Evolutionary conservation across 2,797 vertebrate genomes (phyloP).

Genomic region (Threskiornis aethiopicus): DNA sequence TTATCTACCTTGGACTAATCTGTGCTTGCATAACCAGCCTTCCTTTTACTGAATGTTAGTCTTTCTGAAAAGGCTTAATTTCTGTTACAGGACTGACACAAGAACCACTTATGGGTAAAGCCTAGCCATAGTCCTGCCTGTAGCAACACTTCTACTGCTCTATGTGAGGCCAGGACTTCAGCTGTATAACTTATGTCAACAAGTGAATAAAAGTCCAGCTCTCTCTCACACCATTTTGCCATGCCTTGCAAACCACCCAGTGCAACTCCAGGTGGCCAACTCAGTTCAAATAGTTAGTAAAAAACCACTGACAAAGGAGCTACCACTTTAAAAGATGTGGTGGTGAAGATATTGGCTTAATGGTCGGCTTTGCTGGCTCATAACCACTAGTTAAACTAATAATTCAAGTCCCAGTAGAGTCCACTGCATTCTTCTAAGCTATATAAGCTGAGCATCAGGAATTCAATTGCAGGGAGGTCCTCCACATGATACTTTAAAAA

Average conservation of each 20-base stretch:
- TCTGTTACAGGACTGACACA: background rate
- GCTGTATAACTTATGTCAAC: background rate
- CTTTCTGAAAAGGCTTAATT: background rate
- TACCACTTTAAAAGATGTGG: slow-evolving; percentile 38
- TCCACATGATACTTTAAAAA: slow-evolving; percentile 32
- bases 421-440: slow-evolving; percentile 34
- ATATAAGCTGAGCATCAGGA: slow-evolving; percentile 3
- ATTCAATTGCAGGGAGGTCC: slow-evolving; percentile 51
- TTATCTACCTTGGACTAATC: background rate
- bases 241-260: slow-evolving; percentile 3
- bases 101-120: background rate
- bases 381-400: slow-evolving; percentile 44
- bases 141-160: background rate
- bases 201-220: background rate
- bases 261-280: background rate
- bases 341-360: slow-evolving; percentile 25
- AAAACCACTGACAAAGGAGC: slow-evolving; percentile 22
- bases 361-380: slow-evolving; percentile 11
- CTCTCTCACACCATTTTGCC: background rate
- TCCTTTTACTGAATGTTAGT: background rate
- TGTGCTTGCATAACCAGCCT: background rate
- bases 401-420: slow-evolving; percentile 34
- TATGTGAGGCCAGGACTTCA: background rate
- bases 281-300: background rate
- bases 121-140: background rate